phyloP scores from a whole-genome alignment of 2,797 vertebrate genomes.

The Falco rusticolus region DNA sequence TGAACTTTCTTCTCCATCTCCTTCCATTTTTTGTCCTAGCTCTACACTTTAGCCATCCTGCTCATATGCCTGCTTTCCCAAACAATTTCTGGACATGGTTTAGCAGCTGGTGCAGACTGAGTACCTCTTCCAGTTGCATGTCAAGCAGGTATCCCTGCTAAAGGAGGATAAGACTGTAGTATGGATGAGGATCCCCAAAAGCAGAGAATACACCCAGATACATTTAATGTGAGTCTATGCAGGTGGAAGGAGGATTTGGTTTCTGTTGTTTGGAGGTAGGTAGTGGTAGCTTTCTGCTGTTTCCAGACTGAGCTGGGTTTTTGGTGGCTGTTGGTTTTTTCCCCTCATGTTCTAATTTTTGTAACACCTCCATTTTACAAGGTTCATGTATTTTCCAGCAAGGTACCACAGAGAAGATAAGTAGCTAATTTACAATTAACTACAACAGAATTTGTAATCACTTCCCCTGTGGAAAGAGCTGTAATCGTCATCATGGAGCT shows the following conservation, averaged over 20 bases:
- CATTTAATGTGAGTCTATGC: background rate
- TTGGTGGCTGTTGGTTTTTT: background rate
- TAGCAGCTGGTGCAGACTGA: too few species aligned
- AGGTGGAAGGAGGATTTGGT: background rate
- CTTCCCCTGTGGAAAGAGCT: slow-evolving; percentile 59
- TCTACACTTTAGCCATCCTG: too few species aligned
- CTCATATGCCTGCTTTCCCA: too few species aligned
- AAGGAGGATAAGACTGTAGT: too few species aligned
- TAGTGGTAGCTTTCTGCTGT: background rate
- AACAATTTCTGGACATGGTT: too few species aligned
- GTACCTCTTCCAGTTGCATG: too few species aligned
- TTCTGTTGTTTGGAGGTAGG: background rate
- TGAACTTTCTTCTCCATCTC: too few species aligned
- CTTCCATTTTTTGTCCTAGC: too few species aligned
- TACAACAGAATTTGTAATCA: slow-evolving; percentile 68
- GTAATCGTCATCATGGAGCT: slow-evolving; percentile 48
- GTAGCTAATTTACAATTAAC: slow-evolving; percentile 73
- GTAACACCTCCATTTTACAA: slow-evolving; percentile 42
- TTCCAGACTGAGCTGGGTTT: background rate
- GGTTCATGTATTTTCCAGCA: slow-evolving; percentile 61
- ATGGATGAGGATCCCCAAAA: too few species aligned
- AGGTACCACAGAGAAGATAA: slow-evolving; percentile 57
- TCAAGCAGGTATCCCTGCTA: too few species aligned
- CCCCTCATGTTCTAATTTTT: background rate
- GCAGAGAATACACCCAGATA: too few species aligned